Conservation (phyloP, 2,113 vertebrate genomes). For the Tilapia sparmanii region DNA sequence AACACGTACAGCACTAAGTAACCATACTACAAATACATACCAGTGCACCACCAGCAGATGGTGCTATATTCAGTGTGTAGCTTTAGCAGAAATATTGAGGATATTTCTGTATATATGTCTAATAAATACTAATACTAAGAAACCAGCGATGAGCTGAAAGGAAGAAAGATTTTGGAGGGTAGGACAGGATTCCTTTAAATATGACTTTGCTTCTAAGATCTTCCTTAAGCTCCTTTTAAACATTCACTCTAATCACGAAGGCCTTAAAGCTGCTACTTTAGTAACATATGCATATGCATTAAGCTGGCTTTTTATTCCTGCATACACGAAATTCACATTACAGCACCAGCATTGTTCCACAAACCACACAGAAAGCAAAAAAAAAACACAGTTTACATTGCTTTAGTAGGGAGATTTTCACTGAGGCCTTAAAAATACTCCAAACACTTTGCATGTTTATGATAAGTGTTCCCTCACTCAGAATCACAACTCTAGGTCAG, state of each 20-base stretch:
- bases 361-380: neutral
- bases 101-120: neutral
- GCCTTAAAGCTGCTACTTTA: neutral
- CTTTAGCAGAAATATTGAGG: neutral
- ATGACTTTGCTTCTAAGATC: neutral
- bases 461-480: neutral
- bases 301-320: neutral
- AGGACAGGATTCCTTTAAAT: rapidly evolving
- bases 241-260: neutral
- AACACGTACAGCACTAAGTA: rapidly evolving
- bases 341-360: neutral
- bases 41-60: slow-evolving; percentile 1
- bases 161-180: neutral
- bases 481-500: neutral
- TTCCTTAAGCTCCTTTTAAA: neutral
- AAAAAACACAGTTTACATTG: neutral
- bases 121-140: neutral
- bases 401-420: neutral
- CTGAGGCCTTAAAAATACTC: neutral
- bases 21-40: neutral
- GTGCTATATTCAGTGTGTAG: neutral
- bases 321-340: neutral
- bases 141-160: neutral
- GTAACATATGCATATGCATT: neutral
- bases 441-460: neutral